Base-by-base conservation (phyloP, 2,888 invertebrate genomes). In the Habroteleia sp. region DNA sequence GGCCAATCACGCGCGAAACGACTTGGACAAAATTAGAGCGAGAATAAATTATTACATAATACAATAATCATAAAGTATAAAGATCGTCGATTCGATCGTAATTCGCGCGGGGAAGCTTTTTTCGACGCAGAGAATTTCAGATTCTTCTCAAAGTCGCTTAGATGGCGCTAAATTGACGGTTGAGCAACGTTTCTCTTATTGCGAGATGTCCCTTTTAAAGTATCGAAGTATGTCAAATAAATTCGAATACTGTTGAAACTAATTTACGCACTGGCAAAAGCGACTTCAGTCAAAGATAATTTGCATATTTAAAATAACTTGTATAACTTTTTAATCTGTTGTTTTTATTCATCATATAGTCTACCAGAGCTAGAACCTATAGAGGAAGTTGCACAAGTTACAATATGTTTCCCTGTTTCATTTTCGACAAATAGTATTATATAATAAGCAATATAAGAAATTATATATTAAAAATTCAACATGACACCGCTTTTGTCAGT, bases 131-230 rank as follows among this genome's bases (percentile, higher is more conserved):
- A 39, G 39, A 39, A 39, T 39, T n/a, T 5, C n/a, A 1, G 16
- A 2, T 39, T 2, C n/a, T 42, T 44, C 27, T 10, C 17, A 11
- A 1, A 13, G 44, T 44, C 8, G 6, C n/a, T 10, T 42, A 13
- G 7, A 1, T 44, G 44, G 17, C 17, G 39, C 39, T 8, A 41
- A 11, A 35, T 16, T 23, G 17, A 39, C 17, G 10, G 23, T 54
- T 54, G 54, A 54, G 54, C 54, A 54, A 54, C 29, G 20, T 54
- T 54, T 29, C 17, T 3, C 20, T 23, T 54, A 54, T 54, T 54
- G 52, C 52, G 37, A n/a, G n/a, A 16, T 27, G 23, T 27, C 37
- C 35, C 37, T 39, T 54, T 29, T 31, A 13, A 29, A 27, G 17
- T 41, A 54, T 16, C 10, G 13, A 35, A 50, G 35, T 50, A 4